A percentile compares a stretch with the other conserved stretches of the same genome.
Evolutionary conservation across 2,797 vertebrate genomes (phyloP).

Genomic region (Rhabdomys pumilio): DNA sequence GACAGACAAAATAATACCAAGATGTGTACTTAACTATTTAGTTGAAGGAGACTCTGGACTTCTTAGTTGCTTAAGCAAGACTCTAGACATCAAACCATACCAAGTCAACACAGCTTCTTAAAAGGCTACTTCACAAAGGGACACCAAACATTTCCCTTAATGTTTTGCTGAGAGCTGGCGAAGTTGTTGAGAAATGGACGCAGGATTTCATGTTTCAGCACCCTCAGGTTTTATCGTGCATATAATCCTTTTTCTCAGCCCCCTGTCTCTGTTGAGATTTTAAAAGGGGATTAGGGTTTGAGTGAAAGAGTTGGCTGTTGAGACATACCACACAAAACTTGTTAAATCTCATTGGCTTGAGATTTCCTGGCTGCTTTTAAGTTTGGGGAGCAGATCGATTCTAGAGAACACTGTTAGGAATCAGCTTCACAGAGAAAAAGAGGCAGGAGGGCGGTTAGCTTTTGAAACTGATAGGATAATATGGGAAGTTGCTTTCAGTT

Average conservation of each 20-base stretch:
- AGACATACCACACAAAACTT: slow-evolving; percentile 2
- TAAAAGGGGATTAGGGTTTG: slow-evolving; percentile 66
- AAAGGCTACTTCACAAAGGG: slow-evolving; percentile 15
- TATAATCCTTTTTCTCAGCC: slow-evolving; percentile 12
- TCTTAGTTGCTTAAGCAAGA: slow-evolving; percentile 50
- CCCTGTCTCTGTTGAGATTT: slow-evolving; percentile 61
- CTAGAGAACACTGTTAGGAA: slow-evolving; percentile 61
- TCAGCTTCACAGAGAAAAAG: slow-evolving; percentile 45
- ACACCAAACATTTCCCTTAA: background rate
- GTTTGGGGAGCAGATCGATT: slow-evolving; percentile 63
- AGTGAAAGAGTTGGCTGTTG: slow-evolving; percentile 56
- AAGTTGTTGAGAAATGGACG: slow-evolving; percentile 19
- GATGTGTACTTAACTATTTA: background rate
- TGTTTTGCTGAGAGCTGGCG: slow-evolving; percentile 46
- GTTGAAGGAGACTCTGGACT: background rate
- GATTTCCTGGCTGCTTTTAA: slow-evolving; percentile 71
- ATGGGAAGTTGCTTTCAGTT: slow-evolving; percentile 13
- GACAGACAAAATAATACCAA: background rate
- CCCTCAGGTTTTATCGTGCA: slow-evolving; percentile 47
- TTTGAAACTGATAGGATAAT: slow-evolving; percentile 73
- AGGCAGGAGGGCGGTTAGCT: slow-evolving; percentile 34
- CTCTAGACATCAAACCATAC: background rate
- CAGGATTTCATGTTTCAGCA: slow-evolving; percentile 61
- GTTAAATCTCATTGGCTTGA: slow-evolving; percentile 75
- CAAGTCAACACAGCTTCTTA: slow-evolving; percentile 2